A percentile compares a stretch with the other conserved stretches of the same genome.
Evolutionary conservation across 2,888 invertebrate species (phyloP).

Genomic region (Fragum sueziense): DNA sequence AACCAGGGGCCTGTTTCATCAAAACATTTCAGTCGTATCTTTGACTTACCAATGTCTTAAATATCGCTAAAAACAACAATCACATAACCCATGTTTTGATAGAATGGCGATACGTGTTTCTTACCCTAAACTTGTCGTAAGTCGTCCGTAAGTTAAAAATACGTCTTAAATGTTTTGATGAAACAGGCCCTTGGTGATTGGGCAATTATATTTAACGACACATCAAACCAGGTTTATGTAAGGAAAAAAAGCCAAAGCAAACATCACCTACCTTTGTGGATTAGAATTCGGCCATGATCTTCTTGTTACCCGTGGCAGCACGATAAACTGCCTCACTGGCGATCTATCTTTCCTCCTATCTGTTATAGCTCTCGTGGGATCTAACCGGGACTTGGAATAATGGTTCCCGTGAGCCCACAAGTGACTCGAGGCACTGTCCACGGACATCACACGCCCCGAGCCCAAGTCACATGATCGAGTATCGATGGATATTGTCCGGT

Average conservation of each 20-base stretch:
- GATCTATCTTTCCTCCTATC: conserved; percentile 24
- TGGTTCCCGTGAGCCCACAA: conserved; percentile 44
- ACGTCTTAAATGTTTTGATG: no score
- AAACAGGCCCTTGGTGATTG: no score
- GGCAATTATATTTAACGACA: no score
- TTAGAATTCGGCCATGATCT: conserved; percentile 46
- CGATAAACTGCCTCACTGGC: conserved; percentile 23
- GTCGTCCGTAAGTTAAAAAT: no score
- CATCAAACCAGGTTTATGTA: no score
- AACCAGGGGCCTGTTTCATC: no score
- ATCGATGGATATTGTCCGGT: conserved; percentile 51
- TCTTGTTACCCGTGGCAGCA: conserved; percentile 34
- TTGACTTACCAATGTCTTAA: no score
- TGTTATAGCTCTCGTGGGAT: not conserved
- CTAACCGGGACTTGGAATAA: not conserved
- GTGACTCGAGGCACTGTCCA: conserved; percentile 36
- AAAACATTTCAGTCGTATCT: no score
- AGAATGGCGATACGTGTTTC: no score
- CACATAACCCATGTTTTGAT: no score
- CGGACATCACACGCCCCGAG: conserved; percentile 17
- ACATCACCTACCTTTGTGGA: conserved; percentile 23
- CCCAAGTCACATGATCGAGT: not conserved
- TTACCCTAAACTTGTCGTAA: no score
- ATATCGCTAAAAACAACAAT: no score
- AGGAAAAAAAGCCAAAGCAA: not conserved